phyloP scores from a whole-genome alignment of 2,888 invertebrate species.

The Marronus borbonicus region DNA sequence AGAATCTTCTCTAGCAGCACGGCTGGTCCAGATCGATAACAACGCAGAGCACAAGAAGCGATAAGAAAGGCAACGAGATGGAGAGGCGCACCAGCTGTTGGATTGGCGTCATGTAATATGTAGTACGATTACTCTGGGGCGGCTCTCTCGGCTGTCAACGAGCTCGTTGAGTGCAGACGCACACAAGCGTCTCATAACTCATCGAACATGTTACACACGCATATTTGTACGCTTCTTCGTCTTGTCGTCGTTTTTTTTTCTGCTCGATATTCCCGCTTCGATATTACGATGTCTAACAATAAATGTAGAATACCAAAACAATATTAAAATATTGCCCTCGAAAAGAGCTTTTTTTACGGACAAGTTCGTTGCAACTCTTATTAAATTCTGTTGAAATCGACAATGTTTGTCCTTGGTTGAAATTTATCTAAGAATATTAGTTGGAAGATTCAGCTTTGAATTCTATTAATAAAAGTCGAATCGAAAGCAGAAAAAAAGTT shows the following conservation, averaged over 20 bases:
- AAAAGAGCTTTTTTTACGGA: no score
- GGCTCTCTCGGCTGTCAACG: conserved; percentile 56
- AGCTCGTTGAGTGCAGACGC: conserved; percentile 52
- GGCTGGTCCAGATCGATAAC: no score
- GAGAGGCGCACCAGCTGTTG: conserved; percentile 32
- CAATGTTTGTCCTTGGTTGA: no score
- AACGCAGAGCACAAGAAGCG: background rate
- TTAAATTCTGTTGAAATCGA: no score
- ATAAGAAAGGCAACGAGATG: background rate
- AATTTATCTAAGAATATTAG: no score
- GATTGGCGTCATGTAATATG: conserved; percentile 59
- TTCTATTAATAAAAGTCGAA: no score
- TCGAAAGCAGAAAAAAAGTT: no score
- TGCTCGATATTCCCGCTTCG: background rate
- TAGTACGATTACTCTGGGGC: conserved; percentile 59
- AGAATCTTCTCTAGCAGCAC: no score
- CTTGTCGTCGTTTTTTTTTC: background rate
- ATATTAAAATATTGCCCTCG: background rate
- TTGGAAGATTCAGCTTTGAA: no score
- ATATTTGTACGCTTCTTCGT: conserved; percentile 31
- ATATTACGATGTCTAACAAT: background rate
- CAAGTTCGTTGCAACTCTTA: no score
- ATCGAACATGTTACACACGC: conserved; percentile 44
- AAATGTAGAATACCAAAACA: background rate
- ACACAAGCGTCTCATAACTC: conserved; percentile 59